A percentile compares a stretch with the other conserved stretches of the same genome.
phyloP scores from a whole-genome alignment of 2,888 invertebrate genomes.

The Ecdyonurus torrentis region DNA sequence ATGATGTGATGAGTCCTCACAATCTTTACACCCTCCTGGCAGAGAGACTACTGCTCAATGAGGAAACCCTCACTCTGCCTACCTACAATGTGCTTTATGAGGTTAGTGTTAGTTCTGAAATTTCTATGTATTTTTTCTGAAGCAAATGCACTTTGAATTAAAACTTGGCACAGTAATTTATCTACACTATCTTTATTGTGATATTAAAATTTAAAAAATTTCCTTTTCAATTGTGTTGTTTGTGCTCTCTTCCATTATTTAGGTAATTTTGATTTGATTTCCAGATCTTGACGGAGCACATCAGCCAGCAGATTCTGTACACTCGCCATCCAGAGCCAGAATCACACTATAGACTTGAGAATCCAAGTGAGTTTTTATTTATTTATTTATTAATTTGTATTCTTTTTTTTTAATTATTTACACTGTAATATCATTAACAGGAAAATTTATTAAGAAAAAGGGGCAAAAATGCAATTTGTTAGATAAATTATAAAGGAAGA shows the following conservation, averaged over 20 bases:
- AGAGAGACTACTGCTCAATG: constrained; percentile 75
- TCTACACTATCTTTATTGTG: too few relatives aligned
- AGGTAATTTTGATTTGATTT: constrained; percentile 12
- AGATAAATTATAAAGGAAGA: too few relatives aligned
- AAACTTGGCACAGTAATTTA: too few relatives aligned
- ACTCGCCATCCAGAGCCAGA: constrained; percentile 91
- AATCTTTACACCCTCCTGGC: constrained; percentile 95
- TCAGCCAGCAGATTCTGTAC: constrained; percentile 86
- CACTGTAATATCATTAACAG: constrained; percentile 2
- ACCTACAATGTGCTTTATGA: constrained; percentile 98
- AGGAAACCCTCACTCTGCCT: constrained; percentile 77
- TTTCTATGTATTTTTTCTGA: too few relatives aligned
- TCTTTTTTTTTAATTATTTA: constrained; percentile 5
- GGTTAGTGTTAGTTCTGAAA: constrained; percentile 24
- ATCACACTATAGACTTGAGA: constrained; percentile 85
- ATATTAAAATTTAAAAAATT: background rate
- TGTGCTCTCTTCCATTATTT: background rate
- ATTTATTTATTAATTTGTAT: constrained; percentile 2
- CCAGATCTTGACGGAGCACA: constrained; percentile 87
- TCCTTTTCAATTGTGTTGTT: background rate
- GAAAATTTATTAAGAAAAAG: too few relatives aligned
- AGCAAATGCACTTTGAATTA: too few relatives aligned
- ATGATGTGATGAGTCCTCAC: constrained; percentile 97
- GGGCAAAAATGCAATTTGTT: too few relatives aligned
- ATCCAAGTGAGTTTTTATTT: constrained; percentile 66